Base-by-base conservation (phyloP, 2,113 vertebrate genomes). In the Saguinus midas region DNA sequence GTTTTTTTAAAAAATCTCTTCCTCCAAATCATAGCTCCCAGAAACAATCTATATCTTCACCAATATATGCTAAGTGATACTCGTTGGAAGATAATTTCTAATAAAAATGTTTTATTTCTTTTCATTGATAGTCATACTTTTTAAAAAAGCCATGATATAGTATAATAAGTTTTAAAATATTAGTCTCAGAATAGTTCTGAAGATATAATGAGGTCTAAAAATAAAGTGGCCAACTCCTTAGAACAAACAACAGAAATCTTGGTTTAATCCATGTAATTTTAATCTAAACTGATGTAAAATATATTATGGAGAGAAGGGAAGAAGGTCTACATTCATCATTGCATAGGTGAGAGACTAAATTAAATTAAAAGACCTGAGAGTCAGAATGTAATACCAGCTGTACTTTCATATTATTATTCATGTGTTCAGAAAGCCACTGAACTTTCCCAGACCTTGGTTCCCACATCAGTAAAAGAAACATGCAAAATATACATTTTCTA, bases 281-380 rank as follows among this genome's bases (percentile, higher is more conserved):
- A 95, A 85, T 89, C 43, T 88, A 83, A 83, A 83, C 80, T 18
- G 82, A 45, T 85, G 83, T 37, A 97, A 95, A 92, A 68, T 79
- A 52, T 78, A 37, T 61, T 32, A 40, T 27, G 21, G 20, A 7
- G 57, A 55, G 2, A 16, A 76, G 43, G 40, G 5, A 35, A 68
- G 10, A 72, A 27, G 12, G 17, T 64, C 50, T 87, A 45, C 23
- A 37, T 75, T 95, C 87, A 13, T 76, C 43, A 95, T 97, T 87
- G 45, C 58, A 48, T 82, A 81, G 14, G 21, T 50, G 23, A 93
- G 17, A 91, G 40, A 29, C 50, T 70, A 80, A 91, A 84, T 95
- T 96, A 90, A 92, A 86, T 82, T 23, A 90, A 83, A 94, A 66
- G 8, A 94, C 6, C 58, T 87, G 48, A 94, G 6, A 79, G 29